Percentiles rank a stretch among this genome's conserved stretches.
These are phyloP conservation scores for Thomomys bottae DNA, from an alignment of 2,113 vertebrate species.

Conservation along the genomic window DNA sequence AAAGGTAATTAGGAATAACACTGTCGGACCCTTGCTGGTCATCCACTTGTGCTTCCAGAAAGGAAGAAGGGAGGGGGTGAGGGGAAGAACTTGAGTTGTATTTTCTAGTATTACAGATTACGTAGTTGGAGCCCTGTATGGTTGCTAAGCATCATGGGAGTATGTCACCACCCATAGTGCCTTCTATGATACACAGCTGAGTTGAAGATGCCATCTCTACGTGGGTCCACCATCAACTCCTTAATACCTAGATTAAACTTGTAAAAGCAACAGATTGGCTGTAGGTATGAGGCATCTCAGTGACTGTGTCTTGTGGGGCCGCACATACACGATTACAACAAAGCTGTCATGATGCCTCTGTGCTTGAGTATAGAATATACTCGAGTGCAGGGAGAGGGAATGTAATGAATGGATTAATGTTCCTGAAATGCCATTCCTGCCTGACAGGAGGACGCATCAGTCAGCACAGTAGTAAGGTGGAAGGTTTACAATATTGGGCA, in stretches of 20 bases:
- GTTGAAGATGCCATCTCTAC: slow-evolving; percentile 88
- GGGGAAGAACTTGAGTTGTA: slow-evolving; percentile 64
- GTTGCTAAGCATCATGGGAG: slow-evolving; percentile 87
- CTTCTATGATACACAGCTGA: slow-evolving; percentile 90
- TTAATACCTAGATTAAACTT: slow-evolving; percentile 87
- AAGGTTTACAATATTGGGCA: slow-evolving; percentile 54
- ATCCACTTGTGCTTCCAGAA: slow-evolving; percentile 90
- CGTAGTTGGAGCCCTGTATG: slow-evolving; percentile 85
- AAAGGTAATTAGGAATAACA: slow-evolving; percentile 99
- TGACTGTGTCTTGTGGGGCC: slow-evolving; percentile 61
- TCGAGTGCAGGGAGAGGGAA: slow-evolving; percentile 57
- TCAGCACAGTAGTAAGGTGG: slow-evolving; percentile 59
- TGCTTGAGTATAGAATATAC: slow-evolving; percentile 28
- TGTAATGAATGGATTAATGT: slow-evolving; percentile 81
- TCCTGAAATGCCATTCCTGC: slow-evolving; percentile 61
- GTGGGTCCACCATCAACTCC: slow-evolving; percentile 86
- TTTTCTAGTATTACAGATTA: slow-evolving; percentile 86
- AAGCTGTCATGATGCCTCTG: slow-evolving; percentile 45
- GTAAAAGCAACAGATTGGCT: slow-evolving; percentile 84
- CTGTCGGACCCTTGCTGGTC: slow-evolving; percentile 97
- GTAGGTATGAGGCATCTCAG: slow-evolving; percentile 81
- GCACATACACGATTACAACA: background rate
- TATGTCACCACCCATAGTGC: slow-evolving; percentile 87
- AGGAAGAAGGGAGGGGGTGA: background rate
- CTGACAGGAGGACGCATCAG: slow-evolving; percentile 64